A percentile compares a stretch with the other conserved stretches of the same genome.
Conservation (phyloP, 2,113 vertebrate genomes). For the Thamnophis sirtalis region DNA sequence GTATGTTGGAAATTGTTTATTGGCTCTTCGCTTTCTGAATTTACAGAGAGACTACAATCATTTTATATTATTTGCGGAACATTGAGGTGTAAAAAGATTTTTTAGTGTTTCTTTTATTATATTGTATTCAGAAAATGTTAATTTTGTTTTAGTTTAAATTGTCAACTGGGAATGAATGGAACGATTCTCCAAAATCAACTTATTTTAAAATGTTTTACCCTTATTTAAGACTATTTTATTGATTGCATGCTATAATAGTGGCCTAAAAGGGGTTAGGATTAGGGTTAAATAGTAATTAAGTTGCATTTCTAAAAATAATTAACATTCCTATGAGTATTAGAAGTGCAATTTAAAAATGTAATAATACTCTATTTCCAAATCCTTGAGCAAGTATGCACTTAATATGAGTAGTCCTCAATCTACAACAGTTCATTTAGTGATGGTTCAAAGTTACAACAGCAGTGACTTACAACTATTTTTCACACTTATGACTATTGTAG, state of each 20-base stretch:
- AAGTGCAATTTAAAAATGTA: background rate
- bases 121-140: background rate
- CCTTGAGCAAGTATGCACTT: background rate
- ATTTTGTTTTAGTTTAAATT: slow-evolving; percentile 30
- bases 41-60: background rate
- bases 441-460: background rate
- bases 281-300: background rate
- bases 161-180: background rate
- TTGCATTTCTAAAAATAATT: background rate
- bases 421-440: background rate
- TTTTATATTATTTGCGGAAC: background rate
- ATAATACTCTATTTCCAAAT: background rate
- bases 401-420: background rate
- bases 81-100: slow-evolving; percentile 10
- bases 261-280: background rate
- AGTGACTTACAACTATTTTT: background rate
- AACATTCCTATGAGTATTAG: background rate
- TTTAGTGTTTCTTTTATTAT: background rate
- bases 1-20: slow-evolving; percentile 64
- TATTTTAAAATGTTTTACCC: background rate
- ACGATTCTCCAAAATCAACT: background rate
- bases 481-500: background rate
- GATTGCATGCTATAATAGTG: background rate
- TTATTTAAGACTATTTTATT: slow-evolving; percentile 18
- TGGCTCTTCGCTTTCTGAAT: background rate